Base-by-base conservation (phyloP, 2,888 invertebrate species). In the Sphinx pinastri region DNA sequence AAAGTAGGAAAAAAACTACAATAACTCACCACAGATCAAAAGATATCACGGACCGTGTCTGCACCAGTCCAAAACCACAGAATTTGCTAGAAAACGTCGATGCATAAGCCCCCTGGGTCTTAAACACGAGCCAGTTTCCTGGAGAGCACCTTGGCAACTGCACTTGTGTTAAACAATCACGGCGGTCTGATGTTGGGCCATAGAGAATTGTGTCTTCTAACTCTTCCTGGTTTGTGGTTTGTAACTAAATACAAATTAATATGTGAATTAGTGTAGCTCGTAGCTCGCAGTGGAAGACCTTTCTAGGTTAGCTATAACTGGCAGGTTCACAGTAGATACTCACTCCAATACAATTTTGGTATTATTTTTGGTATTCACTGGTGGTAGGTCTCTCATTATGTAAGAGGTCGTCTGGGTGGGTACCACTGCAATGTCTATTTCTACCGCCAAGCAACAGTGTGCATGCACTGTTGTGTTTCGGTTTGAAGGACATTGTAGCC, bases 121-220 rank as follows among this genome's bases (percentile, higher is more conserved):
- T 59, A 51, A 73, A 66, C 1, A 63, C 60, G 19, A 73, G 67
- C 73, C 73, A 73, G 52, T 73, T 70, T 3, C 55, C 13, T 2
- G 47, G 38, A 12, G 70, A 51, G 31, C 70, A 71, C 0, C 67
- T 54, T 25, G 71, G 70, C 7, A 73, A 55, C 11, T 67, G 49
- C 14, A 71, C 63, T 13, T 57, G 38, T 1, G 16, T 13, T 19
- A 71, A 8, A 14, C 49, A 58, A 51, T 73, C 70, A 12, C 16
- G 25, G 0, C 55, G 25, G 13, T 70, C 68, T 0, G 31, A 38
- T 12, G 72, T 70, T 2, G 71, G 72, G 8, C 75, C 74, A 55
- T 71, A 75, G 16, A 75, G 60, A 6, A 74, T 31, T 12, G 72
- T 74, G 5, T 74, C 71, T 58, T 71, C 71, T 7, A 69, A 57